Conservation (phyloP, 2,888 invertebrate species). For the Ormyrus pomaceus region DNA sequence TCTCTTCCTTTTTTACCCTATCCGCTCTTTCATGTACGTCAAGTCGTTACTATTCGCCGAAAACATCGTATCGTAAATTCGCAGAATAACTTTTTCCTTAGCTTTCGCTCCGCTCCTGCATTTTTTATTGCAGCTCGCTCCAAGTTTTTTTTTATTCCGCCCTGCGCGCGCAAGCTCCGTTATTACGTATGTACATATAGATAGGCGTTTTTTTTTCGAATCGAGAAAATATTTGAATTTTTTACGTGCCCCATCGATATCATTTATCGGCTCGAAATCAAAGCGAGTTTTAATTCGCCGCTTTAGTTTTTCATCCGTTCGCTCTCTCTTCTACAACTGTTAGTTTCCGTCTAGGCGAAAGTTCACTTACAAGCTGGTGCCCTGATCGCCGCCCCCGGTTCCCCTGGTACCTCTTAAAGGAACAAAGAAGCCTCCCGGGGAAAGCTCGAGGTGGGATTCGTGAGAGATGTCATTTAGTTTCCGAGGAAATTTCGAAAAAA, state of each 20-base stretch:
- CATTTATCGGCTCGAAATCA: not conserved
- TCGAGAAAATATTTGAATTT: not conserved
- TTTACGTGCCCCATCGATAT: not conserved
- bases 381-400: conserved; percentile 47
- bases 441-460: conserved; percentile 43
- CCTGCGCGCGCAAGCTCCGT: not conserved
- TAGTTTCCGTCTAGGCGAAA: conserved; percentile 45
- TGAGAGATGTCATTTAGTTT: conserved; percentile 53
- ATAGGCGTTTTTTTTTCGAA: not conserved
- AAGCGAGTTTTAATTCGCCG: not conserved
- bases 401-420: conserved; percentile 53
- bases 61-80: conserved; percentile 51
- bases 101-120: conserved; percentile 1
- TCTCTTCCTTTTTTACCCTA: conserved; percentile 45
- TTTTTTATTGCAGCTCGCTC: conserved; percentile 22
- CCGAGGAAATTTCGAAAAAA: conserved; percentile 31
- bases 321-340: conserved; percentile 31
- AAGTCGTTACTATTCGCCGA: conserved; percentile 38
- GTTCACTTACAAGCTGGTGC: conserved; percentile 46
- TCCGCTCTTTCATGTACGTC: conserved; percentile 22
- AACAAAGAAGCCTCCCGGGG: conserved; percentile 55
- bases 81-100: conserved; percentile 42
- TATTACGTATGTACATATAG: conserved; percentile 19
- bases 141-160: not conserved
- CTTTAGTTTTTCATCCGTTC: not conserved